phyloP scores from a whole-genome alignment of 2,113 vertebrate genomes.

The Rana temporaria region DNA sequence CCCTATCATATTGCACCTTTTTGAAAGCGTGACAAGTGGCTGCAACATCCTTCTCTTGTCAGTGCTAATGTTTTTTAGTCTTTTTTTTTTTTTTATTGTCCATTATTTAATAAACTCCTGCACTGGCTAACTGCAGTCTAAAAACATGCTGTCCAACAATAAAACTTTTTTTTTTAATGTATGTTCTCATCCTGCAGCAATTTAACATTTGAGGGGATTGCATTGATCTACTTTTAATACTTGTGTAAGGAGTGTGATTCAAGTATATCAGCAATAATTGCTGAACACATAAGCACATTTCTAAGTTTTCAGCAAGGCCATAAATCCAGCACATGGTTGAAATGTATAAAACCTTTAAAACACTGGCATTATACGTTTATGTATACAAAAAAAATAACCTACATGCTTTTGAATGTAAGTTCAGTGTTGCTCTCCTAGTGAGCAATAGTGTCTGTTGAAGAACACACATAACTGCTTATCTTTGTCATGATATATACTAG shows the following conservation, averaged over 20 bases:
- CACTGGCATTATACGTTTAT: background rate
- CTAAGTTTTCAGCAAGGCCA: background rate
- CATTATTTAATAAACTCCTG: slow-evolving; percentile 20
- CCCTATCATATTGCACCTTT: background rate
- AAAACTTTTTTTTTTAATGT: background rate
- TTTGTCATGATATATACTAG: slow-evolving; percentile 8
- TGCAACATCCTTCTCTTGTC: slow-evolving; percentile 14
- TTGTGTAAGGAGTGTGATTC: background rate
- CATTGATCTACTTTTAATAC: too few species aligned
- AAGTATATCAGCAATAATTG: background rate
- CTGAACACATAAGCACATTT: background rate
- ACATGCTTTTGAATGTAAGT: background rate
- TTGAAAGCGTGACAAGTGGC: slow-evolving; percentile 3
- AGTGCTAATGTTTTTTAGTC: slow-evolving; percentile 5
- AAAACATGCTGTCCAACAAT: slow-evolving; percentile 22
- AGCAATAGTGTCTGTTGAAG: background rate
- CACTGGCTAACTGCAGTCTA: background rate
- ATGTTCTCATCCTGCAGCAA: background rate
- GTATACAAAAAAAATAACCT: background rate
- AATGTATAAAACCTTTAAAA: background rate
- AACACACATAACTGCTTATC: background rate
- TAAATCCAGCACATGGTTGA: background rate
- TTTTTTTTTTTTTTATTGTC: slow-evolving; percentile 17
- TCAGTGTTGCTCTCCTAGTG: background rate
- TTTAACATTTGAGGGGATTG: background rate